Conservation (phyloP, 2,113 vertebrate species). For the Lepus timidus region DNA sequence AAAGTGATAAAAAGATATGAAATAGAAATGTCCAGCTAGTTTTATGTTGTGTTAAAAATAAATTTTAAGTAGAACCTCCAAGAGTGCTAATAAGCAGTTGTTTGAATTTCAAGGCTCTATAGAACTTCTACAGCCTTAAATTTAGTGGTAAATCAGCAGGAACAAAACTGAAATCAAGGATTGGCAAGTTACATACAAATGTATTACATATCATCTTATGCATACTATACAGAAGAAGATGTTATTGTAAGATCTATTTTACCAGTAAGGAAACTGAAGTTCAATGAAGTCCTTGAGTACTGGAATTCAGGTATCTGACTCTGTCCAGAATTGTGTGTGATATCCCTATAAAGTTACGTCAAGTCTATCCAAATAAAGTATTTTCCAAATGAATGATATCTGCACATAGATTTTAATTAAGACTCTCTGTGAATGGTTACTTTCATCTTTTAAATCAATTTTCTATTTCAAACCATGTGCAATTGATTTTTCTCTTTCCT, state of each 20-base stretch:
- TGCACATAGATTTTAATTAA: neutral
- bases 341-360: no score
- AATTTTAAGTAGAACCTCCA: neutral
- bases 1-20: slow-evolving; percentile 12
- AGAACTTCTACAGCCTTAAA: neutral
- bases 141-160: neutral
- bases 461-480: neutral
- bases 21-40: neutral
- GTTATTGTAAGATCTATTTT: neutral
- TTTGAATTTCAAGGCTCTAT: neutral
- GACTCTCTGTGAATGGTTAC: neutral
- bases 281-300: neutral
- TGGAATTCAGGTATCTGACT: neutral
- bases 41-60: neutral
- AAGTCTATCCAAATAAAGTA: neutral
- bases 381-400: neutral
- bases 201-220: neutral
- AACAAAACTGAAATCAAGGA: slow-evolving; percentile 20
- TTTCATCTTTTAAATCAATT: neutral
- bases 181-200: neutral
- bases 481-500: no score
- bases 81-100: neutral
- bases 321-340: neutral
- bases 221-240: neutral
- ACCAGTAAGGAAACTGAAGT: neutral